Percentiles rank a stretch among this genome's conserved stretches.
Evolutionary conservation across 2,888 invertebrate species (phyloP).

Genomic region (Thecophora atra): DNA sequence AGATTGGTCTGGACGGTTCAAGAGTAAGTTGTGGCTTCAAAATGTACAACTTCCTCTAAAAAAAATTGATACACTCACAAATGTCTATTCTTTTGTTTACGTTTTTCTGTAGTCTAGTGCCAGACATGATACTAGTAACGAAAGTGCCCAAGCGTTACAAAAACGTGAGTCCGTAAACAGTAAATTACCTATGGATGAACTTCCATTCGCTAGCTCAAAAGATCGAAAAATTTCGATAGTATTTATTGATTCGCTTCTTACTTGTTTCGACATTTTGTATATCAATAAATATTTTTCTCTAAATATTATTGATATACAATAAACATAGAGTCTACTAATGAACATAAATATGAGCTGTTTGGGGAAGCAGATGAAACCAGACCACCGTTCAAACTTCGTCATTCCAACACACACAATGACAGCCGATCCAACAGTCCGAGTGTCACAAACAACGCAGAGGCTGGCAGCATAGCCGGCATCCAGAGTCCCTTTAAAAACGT

Average conservation of each 20-base stretch:
- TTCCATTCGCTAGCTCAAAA: neutral
- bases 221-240: slow-evolving; percentile 56
- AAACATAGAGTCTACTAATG: slow-evolving; percentile 62
- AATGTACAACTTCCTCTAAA: too few species aligned
- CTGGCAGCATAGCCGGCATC: neutral
- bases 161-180: neutral
- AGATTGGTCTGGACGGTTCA: too few species aligned
- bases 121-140: neutral
- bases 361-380: slow-evolving; percentile 64
- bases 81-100: neutral
- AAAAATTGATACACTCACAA: too few species aligned
- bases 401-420: slow-evolving; percentile 58
- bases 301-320: too few species aligned
- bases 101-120: neutral
- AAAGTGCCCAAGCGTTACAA: neutral
- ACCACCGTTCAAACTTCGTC: slow-evolving; percentile 64
- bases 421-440: slow-evolving; percentile 61
- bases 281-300: neutral
- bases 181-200: neutral
- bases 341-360: slow-evolving; percentile 62
- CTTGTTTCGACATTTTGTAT: neutral
- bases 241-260: slow-evolving; percentile 23
- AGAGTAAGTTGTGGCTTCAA: neutral
- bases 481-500: neutral
- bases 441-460: slow-evolving; percentile 42